Evolutionary conservation across 2,113 vertebrate genomes (phyloP).

Genomic region (Nicator chloris): DNA sequence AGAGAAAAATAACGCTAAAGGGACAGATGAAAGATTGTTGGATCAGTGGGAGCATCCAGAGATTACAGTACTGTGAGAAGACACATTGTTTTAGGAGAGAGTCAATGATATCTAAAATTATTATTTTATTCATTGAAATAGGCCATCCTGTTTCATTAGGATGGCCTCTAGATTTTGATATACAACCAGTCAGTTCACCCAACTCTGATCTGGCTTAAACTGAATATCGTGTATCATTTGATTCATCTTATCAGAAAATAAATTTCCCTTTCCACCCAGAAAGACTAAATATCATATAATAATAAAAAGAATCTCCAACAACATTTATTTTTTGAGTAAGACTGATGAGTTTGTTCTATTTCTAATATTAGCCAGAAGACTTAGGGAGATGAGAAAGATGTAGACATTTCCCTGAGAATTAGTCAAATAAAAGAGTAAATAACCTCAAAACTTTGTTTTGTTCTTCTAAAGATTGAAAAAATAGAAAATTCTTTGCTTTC

Average conservation of each 20-base stretch:
- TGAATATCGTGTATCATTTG: not conserved
- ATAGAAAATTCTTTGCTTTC: not conserved
- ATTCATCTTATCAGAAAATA: not conserved
- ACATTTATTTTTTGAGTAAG: not conserved
- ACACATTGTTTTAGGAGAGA: not conserved
- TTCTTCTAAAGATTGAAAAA: not conserved
- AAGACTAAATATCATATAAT: not conserved
- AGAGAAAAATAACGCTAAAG: not conserved
- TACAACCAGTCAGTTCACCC: not conserved
- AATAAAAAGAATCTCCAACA: not conserved
- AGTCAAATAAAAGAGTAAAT: not conserved
- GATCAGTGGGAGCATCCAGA: not conserved
- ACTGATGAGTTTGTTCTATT: not conserved
- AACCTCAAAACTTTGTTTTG: not conserved
- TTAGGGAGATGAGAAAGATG: not conserved
- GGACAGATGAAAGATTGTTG: not conserved
- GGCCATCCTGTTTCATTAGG: no score
- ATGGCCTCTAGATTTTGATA: not conserved
- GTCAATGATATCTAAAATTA: not conserved
- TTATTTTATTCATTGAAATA: no score
- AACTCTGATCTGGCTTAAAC: not conserved
- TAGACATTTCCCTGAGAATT: not conserved
- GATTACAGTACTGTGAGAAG: not conserved
- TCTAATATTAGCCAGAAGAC: not conserved
- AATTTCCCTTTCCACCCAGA: not conserved